A percentile compares a stretch with the other conserved stretches of the same genome.
Evolutionary conservation across 1,140 invertebrate genomes (phyloP).

Genomic region (Oedothorax gibbosus): DNA sequence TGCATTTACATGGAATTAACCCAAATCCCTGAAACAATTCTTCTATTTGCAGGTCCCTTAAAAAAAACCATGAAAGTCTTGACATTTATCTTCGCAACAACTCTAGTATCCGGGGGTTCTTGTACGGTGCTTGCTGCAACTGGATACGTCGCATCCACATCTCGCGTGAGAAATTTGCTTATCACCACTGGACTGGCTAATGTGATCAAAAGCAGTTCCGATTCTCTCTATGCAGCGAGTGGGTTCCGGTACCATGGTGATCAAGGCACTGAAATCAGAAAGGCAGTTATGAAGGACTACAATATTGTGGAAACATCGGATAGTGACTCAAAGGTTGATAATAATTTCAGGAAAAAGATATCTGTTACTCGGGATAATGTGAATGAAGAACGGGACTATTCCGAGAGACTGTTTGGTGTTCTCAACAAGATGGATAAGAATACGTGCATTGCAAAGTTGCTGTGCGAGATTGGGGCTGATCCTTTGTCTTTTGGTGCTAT

Average conservation of each 20-base stretch:
- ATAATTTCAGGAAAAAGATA: neutral
- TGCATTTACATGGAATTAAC: no score
- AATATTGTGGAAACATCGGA: neutral
- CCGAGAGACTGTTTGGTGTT: conserved; percentile 33
- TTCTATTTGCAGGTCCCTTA: neutral
- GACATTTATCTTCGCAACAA: neutral
- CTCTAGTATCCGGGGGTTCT: neutral
- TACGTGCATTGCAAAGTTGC: conserved; percentile 18
- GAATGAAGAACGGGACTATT: neutral
- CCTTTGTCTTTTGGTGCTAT: conserved; percentile 9
- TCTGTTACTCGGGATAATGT: neutral
- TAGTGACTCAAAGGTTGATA: neutral
- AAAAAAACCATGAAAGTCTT: neutral
- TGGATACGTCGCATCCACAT: conserved; percentile 10
- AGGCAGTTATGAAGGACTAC: conserved; percentile 16
- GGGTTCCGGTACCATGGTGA: neutral
- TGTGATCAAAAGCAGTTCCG: neutral
- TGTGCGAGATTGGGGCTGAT: conserved; percentile 38
- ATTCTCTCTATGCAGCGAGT: conserved; percentile 6
- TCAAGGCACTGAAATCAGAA: conserved; percentile 21
- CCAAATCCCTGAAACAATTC: neutral
- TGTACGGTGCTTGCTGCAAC: conserved; percentile 17
- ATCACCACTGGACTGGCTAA: neutral
- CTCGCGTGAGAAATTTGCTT: neutral
- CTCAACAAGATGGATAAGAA: conserved; percentile 46